Base-by-base conservation (phyloP, 2,888 invertebrate genomes). In the Malachius bipustulatus region DNA sequence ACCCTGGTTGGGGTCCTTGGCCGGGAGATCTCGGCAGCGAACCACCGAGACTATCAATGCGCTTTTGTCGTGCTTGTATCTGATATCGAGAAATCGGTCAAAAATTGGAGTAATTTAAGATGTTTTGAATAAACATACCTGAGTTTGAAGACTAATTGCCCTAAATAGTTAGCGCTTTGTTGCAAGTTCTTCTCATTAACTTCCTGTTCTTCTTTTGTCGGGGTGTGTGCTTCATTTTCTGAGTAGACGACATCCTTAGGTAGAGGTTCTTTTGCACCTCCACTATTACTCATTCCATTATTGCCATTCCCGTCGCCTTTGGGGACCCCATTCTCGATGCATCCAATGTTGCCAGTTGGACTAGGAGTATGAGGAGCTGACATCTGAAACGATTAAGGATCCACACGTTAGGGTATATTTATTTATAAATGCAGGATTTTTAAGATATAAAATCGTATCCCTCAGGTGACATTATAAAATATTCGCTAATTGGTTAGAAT, bases 21-120 rank as follows among this genome's bases (percentile, higher is more conserved):
- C 83, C 1, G 93, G 93, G 31, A 96, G 66, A 26, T 87, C 87
- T 45, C 80, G 77, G 63, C 93, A 93, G 30, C 84, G 82, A 26
- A 90, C 81, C 49, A 96, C 89, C 0, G 87, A 91, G 12, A 96
- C 91, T 49, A 89, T 81, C 49, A 96, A 67, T 0, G 91, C 89
- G 50, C 80, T 87, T 58, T 90, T 87, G 57, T 91, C 90, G 45
- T 77, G 77, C 53, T 89, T 80, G 64, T 90, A 94, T 43, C 87
- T 83, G 54, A n/a, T n/a, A n/a, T n/a, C n/a, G n/a, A n/a, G n/a
- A n/a, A n/a, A n/a, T n/a, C n/a, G n/a, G n/a, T n/a, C n/a, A 59
- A 57, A 38, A 40, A 38, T 6, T 26, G 16, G 9, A 19, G 8
- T 4, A n/a, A 26, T 12, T 8, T 4, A 8, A 33, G 11, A 13